Percentiles rank a stretch among this genome's conserved stretches.
Evolutionary conservation across 2,113 vertebrate genomes (phyloP).

Genomic region (Chaetorhynchus papuensis): DNA sequence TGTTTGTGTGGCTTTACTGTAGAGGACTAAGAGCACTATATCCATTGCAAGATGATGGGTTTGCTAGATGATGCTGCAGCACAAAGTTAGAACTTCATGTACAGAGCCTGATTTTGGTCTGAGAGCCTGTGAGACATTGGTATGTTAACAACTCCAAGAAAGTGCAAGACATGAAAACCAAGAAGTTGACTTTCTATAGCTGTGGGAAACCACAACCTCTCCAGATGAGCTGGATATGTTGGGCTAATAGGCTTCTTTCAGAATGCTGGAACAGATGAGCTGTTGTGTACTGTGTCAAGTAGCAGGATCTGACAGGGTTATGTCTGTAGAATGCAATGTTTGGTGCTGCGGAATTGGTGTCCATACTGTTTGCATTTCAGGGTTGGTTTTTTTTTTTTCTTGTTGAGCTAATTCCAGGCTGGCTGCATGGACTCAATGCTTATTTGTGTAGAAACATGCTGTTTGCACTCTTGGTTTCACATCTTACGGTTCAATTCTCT

Average conservation of each 20-base stretch:
- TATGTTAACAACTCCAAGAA: background rate
- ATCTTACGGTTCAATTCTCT: background rate
- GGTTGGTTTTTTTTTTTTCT: background rate
- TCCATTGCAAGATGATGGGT: background rate
- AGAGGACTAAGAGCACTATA: background rate
- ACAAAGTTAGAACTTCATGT: background rate
- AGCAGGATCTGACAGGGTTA: background rate
- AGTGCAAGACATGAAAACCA: background rate
- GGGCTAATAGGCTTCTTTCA: background rate
- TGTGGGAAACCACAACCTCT: background rate
- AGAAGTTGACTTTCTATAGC: background rate
- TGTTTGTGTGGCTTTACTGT: background rate
- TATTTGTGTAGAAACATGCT: background rate
- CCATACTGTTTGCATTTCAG: background rate
- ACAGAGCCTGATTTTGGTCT: background rate
- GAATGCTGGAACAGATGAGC: background rate
- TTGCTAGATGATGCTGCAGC: background rate
- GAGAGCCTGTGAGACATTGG: background rate
- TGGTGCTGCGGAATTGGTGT: background rate
- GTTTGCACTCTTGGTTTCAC: background rate
- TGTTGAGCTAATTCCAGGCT: background rate
- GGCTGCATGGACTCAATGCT: background rate
- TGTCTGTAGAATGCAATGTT: background rate
- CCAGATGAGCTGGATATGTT: background rate
- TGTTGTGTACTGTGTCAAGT: background rate